These are phyloP conservation scores for Hydrotaea diabolus DNA, from an alignment of 2,888 invertebrate species.

Conservation along the genomic window DNA sequence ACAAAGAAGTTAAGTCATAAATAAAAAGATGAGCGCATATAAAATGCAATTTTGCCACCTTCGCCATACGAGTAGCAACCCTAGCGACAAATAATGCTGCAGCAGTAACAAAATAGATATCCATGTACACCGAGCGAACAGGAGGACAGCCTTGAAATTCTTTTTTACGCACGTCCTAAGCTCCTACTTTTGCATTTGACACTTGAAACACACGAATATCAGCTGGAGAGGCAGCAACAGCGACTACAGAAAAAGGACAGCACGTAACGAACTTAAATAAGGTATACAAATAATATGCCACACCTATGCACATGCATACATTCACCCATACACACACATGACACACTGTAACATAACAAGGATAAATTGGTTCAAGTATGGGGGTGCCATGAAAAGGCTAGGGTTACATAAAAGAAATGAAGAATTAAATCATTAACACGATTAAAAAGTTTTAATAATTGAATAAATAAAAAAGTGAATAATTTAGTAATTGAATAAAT, in stretches of 20 bases:
- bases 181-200: slow-evolving; percentile 31
- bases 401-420: no score
- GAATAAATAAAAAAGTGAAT: no score
- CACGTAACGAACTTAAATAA: slow-evolving; percentile 18
- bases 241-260: background rate
- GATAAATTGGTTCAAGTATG: background rate
- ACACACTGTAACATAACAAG: background rate
- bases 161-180: slow-evolving; percentile 51
- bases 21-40: slow-evolving; percentile 37
- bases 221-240: background rate
- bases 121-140: background rate
- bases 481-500: no score
- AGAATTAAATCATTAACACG: no score
- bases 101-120: background rate
- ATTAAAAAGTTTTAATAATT: no score
- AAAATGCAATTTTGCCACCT: slow-evolving; percentile 25
- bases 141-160: slow-evolving; percentile 55
- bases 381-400: no score
- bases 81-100: no score
- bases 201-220: slow-evolving; percentile 8
- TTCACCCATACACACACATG: no score
- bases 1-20: slow-evolving; percentile 36
- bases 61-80: background rate
- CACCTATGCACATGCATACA: background rate
- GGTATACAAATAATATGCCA: slow-evolving; percentile 8